A percentile compares a stretch with the other conserved stretches of the same genome.
These are phyloP conservation scores for Cistogaster globosa DNA, from an alignment of 2,888 invertebrate species.

Conservation along the genomic window DNA sequence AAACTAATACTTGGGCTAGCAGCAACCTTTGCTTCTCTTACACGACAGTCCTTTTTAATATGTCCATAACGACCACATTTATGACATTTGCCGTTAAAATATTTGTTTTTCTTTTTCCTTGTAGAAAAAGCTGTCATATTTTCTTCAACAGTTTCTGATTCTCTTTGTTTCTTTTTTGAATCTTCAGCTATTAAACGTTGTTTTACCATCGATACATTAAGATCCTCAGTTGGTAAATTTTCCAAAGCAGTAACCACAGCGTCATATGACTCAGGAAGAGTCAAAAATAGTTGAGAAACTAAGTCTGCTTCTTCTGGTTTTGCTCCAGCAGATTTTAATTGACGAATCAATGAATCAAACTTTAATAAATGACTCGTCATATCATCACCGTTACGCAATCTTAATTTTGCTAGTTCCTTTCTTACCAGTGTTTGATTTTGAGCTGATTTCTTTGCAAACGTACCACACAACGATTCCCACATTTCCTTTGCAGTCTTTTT, in stretches of 20 bases:
- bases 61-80: background rate
- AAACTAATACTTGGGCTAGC: slow-evolving; percentile 7
- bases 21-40: slow-evolving; percentile 2
- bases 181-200: background rate
- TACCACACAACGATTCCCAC: no score
- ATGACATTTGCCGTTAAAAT: background rate
- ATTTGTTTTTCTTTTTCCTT: background rate
- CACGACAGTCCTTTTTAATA: background rate
- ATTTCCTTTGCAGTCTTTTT: no score
- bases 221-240: background rate
- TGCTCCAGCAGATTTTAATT: background rate
- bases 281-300: slow-evolving; percentile 6
- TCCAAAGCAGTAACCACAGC: background rate
- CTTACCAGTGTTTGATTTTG: no score
- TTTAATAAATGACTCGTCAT: background rate
- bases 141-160: background rate
- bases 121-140: background rate
- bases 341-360: background rate
- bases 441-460: no score
- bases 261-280: background rate
- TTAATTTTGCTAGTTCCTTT: background rate
- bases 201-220: background rate
- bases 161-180: no score
- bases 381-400: no score
- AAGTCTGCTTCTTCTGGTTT: background rate